Base-by-base conservation (phyloP, 2,797 vertebrate species). In the Gymnoscopelus braueri region DNA sequence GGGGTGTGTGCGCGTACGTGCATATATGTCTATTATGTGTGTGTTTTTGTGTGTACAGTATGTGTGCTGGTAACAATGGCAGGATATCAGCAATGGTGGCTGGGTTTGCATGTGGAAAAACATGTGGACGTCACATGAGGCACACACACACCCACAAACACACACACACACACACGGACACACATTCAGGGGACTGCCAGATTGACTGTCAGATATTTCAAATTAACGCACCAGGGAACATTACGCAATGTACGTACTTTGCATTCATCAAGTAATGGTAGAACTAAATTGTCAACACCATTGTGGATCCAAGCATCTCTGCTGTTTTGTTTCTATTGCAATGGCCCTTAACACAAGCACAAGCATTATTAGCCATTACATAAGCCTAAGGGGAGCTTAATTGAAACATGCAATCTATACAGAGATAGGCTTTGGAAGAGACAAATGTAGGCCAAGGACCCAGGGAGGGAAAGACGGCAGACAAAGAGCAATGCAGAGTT, bases 31-130 rank as follows among this genome's bases (percentile, higher is more conserved):
- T 54, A 23, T 5, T 51, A 55, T 26, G 0, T 55, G 24, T 50
- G 51, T 56, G 29, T 47, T 52, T 49, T 39, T 52, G 44, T 67
- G 50, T 67, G 39, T 65, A 7, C 39, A 44, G 60, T 62, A 14
- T 54, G 51, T 59, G 75, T 52, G 61, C 56, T 55, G 55, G 13
- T 49, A 68, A 93, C 92, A 93, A 94, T 92, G 70, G 77, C 90
- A 90, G 92, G 92, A 93, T 85, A 81, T 89, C 72, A 81, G 78
- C 69, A 66, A 57, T 44, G 54, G 76, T n/a, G 49, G 65, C 62
- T 3, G 65, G 74, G 84, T 76, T 10, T 49, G 57, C 66, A 75
- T 76, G 47, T 80, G 88, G 87, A 92, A 90, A 85, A 84, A 74
- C 82, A 84, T 81, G 8, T 39, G 64, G 63, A 49, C n/a, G n/a